Percentiles rank a stretch among this genome's conserved stretches.
Conservation (phyloP, 2,888 invertebrate species). For the Amiota communis region DNA sequence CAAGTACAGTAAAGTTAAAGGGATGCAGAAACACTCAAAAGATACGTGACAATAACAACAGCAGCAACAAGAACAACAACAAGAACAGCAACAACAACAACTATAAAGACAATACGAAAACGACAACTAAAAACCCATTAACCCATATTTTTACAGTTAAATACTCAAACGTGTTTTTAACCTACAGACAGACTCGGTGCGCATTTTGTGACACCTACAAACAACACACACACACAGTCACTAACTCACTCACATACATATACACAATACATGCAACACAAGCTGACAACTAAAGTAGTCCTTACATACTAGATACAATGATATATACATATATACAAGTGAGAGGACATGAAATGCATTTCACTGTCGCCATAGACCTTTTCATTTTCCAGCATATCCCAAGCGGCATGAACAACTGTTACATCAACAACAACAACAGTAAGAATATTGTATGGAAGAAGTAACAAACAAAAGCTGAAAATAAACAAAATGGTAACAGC, state of each 20-base stretch:
- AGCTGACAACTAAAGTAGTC: no score
- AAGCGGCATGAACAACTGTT: constrained; percentile 31
- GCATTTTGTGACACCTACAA: constrained; percentile 18
- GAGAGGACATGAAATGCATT: constrained; percentile 57
- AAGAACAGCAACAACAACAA: constrained; percentile 50
- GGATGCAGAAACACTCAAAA: background rate
- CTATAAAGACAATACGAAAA: background rate
- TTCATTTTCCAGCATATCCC: constrained; percentile 53
- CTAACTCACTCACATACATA: background rate
- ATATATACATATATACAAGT: no score
- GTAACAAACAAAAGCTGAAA: no score
- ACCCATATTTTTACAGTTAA: constrained; percentile 62
- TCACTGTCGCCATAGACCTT: constrained; percentile 51
- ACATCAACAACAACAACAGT: constrained; percentile 13
- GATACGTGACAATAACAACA: background rate
- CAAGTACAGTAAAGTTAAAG: background rate
- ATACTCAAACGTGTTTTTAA: constrained; percentile 49
- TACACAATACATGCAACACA: no score
- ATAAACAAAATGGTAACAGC: constrained; percentile 49
- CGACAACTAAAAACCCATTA: constrained; percentile 66
- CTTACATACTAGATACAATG: no score
- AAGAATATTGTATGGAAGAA: no score
- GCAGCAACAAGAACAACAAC: constrained; percentile 29
- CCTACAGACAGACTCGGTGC: constrained; percentile 18
- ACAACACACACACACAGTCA: constrained; percentile 8